Evolutionary conservation across 2,888 invertebrate genomes (phyloP), one percentile per base, ranked within the genome.

Genomic region (Campoplex nolae): DNA sequence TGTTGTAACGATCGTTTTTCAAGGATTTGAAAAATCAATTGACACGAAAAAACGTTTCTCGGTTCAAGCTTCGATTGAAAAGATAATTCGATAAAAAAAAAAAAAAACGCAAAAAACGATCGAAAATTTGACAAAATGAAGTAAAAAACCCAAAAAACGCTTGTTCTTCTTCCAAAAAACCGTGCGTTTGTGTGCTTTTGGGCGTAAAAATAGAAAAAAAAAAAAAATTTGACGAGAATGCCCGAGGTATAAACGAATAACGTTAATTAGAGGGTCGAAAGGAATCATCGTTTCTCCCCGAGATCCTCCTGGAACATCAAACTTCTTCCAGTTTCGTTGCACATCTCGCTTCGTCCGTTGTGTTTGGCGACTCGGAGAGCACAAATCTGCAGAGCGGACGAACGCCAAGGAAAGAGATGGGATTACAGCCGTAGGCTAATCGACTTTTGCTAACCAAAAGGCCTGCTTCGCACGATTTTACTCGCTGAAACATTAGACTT

Each of bases 291-390:
- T 76, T 54, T 45, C 32, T 67, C 54, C 71, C 58, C 56, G 48
- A 48, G 48, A 68, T 38, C 42, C 62, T 45, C 80, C 8, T 38
- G 32, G 56, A 35, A 73, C 13, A 32, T 54, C 18, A 45, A 79
- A 70, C 80, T 51, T 81, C 76, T 81, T 75, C 70, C 65, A 81
- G 71, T 85, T 75, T 70, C n/a, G 74, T 54, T 75, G 77, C 65
- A 58, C 73, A 42, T 76, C 71, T 62, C 70, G 38, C 38, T 38
- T 38, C 32, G 62, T 23, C 23, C 16, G 56, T 54, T n/a, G n/a
- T 75, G 73, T 62, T 67, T 68, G 45, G 7, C 3, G 51, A 38
- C 56, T 62, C 62, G 16, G 16, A 32, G 45, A 48, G 45, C 9
- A 28, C 56, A n/a, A 54, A 74, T 23, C 74, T 35, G n/a, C 45